Conservation (phyloP, 2,797 vertebrate genomes). For the Erithacus rubecula region DNA sequence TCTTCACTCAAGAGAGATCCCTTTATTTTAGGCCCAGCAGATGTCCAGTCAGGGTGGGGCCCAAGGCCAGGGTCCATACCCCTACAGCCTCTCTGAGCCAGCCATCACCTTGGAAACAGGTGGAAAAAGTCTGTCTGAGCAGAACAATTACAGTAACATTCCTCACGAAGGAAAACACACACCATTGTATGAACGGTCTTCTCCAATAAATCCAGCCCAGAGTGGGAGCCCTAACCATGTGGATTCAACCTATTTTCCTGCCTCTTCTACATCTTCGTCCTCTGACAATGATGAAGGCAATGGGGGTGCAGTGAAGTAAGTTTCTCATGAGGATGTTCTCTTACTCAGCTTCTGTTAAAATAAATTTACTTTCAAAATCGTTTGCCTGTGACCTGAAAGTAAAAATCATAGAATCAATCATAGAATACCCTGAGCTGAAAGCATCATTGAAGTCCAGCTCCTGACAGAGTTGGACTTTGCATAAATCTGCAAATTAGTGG, state of each 20-base stretch:
- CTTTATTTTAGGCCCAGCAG: constrained; percentile 77
- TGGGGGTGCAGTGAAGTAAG: constrained; percentile 89
- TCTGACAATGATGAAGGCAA: constrained; percentile 89
- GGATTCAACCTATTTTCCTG: constrained; percentile 84
- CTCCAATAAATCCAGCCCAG: constrained; percentile 84
- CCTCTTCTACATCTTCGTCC: constrained; percentile 88
- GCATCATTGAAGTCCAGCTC: not conserved
- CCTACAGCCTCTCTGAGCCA: constrained; percentile 78
- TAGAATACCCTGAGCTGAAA: not conserved
- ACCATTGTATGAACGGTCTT: constrained; percentile 91
- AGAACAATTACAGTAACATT: constrained; percentile 91
- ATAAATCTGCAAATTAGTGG: not conserved
- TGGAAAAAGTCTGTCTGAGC: constrained; percentile 83
- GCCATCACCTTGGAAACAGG: constrained; percentile 75
- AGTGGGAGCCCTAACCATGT: constrained; percentile 83
- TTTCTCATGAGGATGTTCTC: not conserved
- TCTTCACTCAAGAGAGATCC: not conserved
- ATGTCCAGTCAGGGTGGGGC: constrained; percentile 74
- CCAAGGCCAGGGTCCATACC: constrained; percentile 78
- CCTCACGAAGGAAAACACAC: constrained; percentile 92
- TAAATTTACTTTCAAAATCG: not conserved
- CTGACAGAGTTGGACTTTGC: not conserved
- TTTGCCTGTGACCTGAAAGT: not conserved
- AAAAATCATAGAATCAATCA: not conserved
- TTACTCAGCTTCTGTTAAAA: not conserved